Evolutionary conservation across 2,113 vertebrate species (phyloP).

Genomic region (Promerops cafer): DNA sequence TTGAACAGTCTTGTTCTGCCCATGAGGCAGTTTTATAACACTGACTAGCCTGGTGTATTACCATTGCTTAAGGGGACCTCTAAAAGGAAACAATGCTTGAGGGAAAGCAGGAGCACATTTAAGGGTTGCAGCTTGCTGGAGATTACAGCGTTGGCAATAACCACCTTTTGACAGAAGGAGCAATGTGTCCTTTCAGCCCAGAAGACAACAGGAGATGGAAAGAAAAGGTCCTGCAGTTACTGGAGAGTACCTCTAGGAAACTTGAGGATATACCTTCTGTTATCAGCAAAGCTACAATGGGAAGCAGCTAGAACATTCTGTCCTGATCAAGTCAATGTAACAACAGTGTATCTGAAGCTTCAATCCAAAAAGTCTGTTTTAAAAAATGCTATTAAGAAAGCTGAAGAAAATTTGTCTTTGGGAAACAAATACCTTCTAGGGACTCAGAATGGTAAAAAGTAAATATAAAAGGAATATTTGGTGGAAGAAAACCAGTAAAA

Average conservation of each 20-base stretch:
- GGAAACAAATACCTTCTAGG: background rate
- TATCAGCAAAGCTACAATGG: background rate
- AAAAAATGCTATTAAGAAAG: background rate
- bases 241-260: background rate
- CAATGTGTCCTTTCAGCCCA: background rate
- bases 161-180: background rate
- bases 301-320: background rate
- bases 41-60: background rate
- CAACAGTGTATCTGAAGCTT: background rate
- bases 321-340: background rate
- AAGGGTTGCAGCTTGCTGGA: background rate
- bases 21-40: background rate
- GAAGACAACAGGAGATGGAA: background rate
- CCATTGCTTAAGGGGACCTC: background rate
- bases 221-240: background rate
- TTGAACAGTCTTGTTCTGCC: background rate
- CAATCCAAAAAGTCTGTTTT: background rate
- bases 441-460: background rate
- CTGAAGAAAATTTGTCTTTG: background rate
- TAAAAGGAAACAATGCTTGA: background rate
- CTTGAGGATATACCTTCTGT: background rate
- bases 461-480: background rate
- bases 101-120: background rate
- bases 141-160: background rate
- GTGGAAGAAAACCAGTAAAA: background rate